A percentile compares a stretch with the other conserved stretches of the same genome.
These are phyloP conservation scores for Epizoanthus ramosus DNA, from an alignment of 92 coral and sea anemone genomes.

Conservation along the genomic window DNA sequence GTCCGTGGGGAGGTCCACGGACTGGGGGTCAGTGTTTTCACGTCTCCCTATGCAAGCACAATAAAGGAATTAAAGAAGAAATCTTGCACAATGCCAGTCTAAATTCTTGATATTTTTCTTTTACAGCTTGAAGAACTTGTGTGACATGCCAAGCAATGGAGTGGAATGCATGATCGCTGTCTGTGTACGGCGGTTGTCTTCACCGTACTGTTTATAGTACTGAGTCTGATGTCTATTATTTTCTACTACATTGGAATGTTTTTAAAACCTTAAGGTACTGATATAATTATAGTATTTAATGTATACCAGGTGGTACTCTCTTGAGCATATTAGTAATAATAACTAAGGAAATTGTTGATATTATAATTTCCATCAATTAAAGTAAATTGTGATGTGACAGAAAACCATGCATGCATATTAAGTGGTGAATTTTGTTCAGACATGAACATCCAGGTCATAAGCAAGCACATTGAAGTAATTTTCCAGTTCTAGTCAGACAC, in stretches of 20 bases:
- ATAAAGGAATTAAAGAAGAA: not conserved
- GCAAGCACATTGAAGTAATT: too few relatives aligned
- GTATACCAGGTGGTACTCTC: not conserved
- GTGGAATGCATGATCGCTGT: conserved; percentile 82
- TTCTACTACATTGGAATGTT: conserved; percentile 88
- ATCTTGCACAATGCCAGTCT: not conserved
- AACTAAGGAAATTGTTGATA: too few relatives aligned
- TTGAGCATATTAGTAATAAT: not conserved
- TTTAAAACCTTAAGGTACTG: conserved; percentile 39
- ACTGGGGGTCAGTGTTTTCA: too few relatives aligned
- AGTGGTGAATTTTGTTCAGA: too few relatives aligned
- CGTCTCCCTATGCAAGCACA: too few relatives aligned
- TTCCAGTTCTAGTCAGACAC: too few relatives aligned
- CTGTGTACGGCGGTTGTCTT: conserved; percentile 72
- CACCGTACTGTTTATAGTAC: conserved; percentile 59
- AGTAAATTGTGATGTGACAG: too few relatives aligned
- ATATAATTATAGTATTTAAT: not conserved
- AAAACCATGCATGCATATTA: too few relatives aligned
- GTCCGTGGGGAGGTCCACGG: too few relatives aligned
- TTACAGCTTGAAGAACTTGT: not conserved
- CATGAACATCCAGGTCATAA: too few relatives aligned
- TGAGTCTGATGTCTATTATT: conserved; percentile 59
- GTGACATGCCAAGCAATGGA: conserved; percentile 26
- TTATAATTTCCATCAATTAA: too few relatives aligned
- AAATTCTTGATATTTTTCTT: not conserved